phyloP scores from a whole-genome alignment of 2,888 invertebrate genomes.

The Diploptera punctata region DNA sequence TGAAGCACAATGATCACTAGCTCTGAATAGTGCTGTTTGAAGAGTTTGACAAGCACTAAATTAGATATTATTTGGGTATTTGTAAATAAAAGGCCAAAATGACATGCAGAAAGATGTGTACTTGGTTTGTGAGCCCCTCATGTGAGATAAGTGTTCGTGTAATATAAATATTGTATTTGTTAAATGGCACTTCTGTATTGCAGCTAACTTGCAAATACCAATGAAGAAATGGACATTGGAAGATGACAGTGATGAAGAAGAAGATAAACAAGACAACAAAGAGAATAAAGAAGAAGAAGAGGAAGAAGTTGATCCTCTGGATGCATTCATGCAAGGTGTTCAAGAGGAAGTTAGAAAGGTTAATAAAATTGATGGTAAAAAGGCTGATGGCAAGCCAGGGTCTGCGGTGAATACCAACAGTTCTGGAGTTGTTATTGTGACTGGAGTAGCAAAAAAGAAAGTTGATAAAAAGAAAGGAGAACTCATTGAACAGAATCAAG shows the following conservation, averaged over 20 bases:
- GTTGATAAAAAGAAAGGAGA: constrained; percentile 89
- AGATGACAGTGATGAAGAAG: constrained; percentile 95
- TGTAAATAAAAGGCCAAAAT: too few relatives aligned
- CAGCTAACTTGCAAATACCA: constrained; percentile 65
- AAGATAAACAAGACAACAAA: constrained; percentile 54
- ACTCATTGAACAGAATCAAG: constrained; percentile 98
- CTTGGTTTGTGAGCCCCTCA: too few relatives aligned
- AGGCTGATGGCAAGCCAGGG: constrained; percentile 47
- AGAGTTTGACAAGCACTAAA: too few relatives aligned
- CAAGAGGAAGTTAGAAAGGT: constrained; percentile 84
- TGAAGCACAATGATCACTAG: too few relatives aligned
- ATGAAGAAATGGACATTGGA: constrained; percentile 94
- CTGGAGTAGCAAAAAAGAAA: constrained; percentile 84
- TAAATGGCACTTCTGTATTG: too few relatives aligned
- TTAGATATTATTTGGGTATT: too few relatives aligned
- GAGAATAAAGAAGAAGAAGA: constrained; percentile 53
- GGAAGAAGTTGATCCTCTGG: constrained; percentile 93
- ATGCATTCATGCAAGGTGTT: constrained; percentile 94
- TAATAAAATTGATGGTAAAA: constrained; percentile 69
- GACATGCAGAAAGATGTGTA: too few relatives aligned
- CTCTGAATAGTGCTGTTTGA: too few relatives aligned
- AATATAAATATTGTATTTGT: too few relatives aligned
- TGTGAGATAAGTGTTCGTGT: too few relatives aligned
- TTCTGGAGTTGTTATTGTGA: constrained; percentile 72
- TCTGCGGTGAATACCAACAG: constrained; percentile 33